Evolutionary conservation across 2,888 invertebrate species (phyloP).

Genomic region (Lasioglossum oenotherae): DNA sequence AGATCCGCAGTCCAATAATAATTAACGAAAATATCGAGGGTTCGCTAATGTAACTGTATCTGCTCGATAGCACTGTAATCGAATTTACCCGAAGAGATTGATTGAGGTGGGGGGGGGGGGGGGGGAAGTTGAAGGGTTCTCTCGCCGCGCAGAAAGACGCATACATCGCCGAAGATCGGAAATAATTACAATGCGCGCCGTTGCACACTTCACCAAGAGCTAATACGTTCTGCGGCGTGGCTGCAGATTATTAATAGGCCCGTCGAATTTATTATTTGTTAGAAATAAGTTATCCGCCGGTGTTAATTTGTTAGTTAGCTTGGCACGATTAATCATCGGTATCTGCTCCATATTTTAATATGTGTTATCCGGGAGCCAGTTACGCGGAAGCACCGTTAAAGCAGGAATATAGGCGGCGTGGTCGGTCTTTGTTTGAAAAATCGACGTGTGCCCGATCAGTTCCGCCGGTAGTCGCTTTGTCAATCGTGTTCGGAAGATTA

Average conservation of each 20-base stretch:
- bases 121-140: background rate
- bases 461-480: slow-evolving; percentile 16
- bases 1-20: too few relatives aligned
- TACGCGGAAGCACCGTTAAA: slow-evolving; percentile 50
- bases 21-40: too few relatives aligned
- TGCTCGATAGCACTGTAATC: background rate
- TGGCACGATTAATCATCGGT: slow-evolving; percentile 41
- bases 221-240: background rate
- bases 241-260: slow-evolving; percentile 12
- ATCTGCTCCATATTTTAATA: slow-evolving; percentile 52
- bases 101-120: background rate
- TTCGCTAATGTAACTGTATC: background rate
- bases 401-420: slow-evolving; percentile 21
- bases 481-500: slow-evolving; percentile 17
- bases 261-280: slow-evolving; percentile 39
- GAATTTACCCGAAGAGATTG: background rate
- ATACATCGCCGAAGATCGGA: background rate
- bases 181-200: slow-evolving; percentile 22
- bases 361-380: slow-evolving; percentile 38
- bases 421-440: slow-evolving; percentile 32
- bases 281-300: slow-evolving; percentile 30
- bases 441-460: slow-evolving; percentile 33
- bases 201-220: background rate
- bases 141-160: background rate
- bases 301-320: slow-evolving; percentile 44